Base-by-base conservation (phyloP, 2,888 invertebrate genomes). In the Tachystola acroxantha region DNA sequence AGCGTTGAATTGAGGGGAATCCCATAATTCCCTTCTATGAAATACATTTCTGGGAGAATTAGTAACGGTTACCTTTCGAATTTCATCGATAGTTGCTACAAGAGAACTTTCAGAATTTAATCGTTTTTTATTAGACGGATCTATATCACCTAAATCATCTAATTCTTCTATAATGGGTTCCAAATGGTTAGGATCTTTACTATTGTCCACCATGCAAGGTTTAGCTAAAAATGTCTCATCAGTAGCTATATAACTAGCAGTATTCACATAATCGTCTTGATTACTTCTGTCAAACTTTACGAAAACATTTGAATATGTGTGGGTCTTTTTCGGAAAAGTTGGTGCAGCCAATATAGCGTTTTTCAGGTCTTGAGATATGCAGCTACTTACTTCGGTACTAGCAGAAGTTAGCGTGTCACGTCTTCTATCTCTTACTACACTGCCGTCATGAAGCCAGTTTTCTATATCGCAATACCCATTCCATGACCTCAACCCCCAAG, bases 401-500 rank as follows among this genome's bases (percentile, higher is more conserved):
- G 84, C 85, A 9, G 89, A 89, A 5, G 89, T 89, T 9, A 88
- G 69, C 1, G 89, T 88, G 41, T 89, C 89, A 27, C 88, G 77
- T 45, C 89, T 79, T 53, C 89, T 69, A 22, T 91, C 91, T 45
- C 89, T 76, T 3, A 89, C 88, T 1, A 90, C 88, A 48, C 90
- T 90, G 16, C 90, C 89, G 52, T 91, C 90, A 41, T 91, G 91
- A 11, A 88, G 73, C 72, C 89, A 89, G 35, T 89, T 90, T 59
- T 90, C 90, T 38, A 91, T 91, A 46, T 91, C 91, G 20, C 86
- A 89, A 55, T 91, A 91, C 2, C 89, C 90, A 54, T 88, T 88
- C 91, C 91, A 91, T 22, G 90, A 90, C 27, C 91, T 78, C 33
- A 91, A 70, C 0, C 91, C 91, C 90, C 90, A 90, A 10, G 89